Evolutionary conservation across 2,888 invertebrate species (phyloP).

Genomic region (Drosophila phalerata): DNA sequence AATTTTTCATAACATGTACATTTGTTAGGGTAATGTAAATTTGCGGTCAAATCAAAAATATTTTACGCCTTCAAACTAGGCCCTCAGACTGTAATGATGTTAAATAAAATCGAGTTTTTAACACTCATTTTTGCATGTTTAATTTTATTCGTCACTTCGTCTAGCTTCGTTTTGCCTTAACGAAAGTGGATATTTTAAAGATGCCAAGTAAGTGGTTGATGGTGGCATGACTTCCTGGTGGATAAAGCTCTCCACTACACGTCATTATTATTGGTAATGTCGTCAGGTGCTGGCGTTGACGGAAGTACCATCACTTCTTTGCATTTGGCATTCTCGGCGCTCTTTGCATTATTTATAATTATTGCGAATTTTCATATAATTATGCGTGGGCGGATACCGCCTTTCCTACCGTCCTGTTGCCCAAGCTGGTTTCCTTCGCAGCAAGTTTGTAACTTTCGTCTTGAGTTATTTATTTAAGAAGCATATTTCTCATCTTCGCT

Average conservation of each 20-base stretch:
- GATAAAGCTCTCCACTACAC: conserved; percentile 21
- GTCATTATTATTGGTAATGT: conserved; percentile 22
- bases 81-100: conserved; percentile 14
- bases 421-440: conserved; percentile 23
- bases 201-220: conserved; percentile 43
- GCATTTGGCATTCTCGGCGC: conserved; percentile 49
- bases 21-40: no score
- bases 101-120: conserved; percentile 29
- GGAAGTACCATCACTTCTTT: conserved; percentile 60
- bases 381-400: conserved; percentile 63
- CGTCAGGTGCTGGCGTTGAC: conserved; percentile 46
- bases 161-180: conserved; percentile 34
- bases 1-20: no score
- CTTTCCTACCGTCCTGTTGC: conserved; percentile 3
- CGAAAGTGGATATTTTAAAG: conserved; percentile 57
- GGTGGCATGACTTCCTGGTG: conserved; percentile 5
- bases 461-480: conserved; percentile 71
- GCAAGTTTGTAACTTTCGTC: conserved; percentile 32
- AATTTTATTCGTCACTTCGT: conserved; percentile 50
- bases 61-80: conserved; percentile 2
- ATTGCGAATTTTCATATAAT: conserved; percentile 79
- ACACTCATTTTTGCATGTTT: conserved; percentile 14
- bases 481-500: conserved; percentile 42
- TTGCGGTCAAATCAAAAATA: conserved; percentile 26
- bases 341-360: conserved; percentile 75